These are phyloP conservation scores for Sylvilagus floridanus DNA, from an alignment of 2,797 vertebrate species.

Conservation along the genomic window DNA sequence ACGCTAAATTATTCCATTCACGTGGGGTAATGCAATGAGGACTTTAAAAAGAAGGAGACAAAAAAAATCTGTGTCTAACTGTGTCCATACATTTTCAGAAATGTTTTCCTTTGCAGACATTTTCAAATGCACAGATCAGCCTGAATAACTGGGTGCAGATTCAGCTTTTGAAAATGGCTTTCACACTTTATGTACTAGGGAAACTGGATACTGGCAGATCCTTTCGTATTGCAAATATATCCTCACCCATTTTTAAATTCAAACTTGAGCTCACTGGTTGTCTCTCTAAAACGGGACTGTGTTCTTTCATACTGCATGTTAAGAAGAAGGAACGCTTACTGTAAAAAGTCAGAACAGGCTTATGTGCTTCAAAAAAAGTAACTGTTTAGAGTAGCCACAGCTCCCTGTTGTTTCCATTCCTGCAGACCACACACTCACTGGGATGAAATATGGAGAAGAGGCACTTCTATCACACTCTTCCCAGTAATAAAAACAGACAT, in stretches of 20 bases:
- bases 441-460: slow-evolving; percentile 15
- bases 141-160: background rate
- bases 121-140: slow-evolving; percentile 10
- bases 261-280: background rate
- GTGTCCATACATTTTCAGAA: background rate
- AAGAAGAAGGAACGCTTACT: slow-evolving; percentile 38
- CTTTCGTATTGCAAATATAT: background rate
- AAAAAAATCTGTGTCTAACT: background rate
- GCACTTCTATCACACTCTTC: background rate
- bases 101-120: slow-evolving; percentile 33
- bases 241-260: slow-evolving; percentile 49
- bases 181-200: background rate
- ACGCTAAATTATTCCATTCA: slow-evolving; percentile 49
- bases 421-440: slow-evolving; percentile 47
- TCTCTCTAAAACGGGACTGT: background rate
- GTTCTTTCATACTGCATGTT: slow-evolving; percentile 21
- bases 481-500: slow-evolving; percentile 57
- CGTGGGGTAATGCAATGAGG: slow-evolving; percentile 1
- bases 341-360: background rate
- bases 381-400: slow-evolving; percentile 59
- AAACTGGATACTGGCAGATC: background rate
- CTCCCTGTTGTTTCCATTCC: slow-evolving; percentile 35
- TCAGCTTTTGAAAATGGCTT: slow-evolving; percentile 31
- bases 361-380: slow-evolving; percentile 32
- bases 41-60: slow-evolving; percentile 9